Conservation (phyloP, 2,888 invertebrate species). For the Pterobdella sp. region DNA sequence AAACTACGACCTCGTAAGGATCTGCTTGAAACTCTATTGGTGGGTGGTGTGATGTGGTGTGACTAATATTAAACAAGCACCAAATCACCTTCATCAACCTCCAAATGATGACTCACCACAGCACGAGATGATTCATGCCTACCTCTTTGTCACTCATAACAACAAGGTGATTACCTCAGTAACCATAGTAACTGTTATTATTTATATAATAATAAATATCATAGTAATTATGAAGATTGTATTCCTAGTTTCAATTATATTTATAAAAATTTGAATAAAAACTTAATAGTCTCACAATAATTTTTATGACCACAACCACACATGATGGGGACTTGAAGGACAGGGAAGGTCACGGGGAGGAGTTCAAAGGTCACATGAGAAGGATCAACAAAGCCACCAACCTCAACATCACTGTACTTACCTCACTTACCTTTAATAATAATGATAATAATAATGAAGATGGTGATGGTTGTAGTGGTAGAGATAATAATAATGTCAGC, state of each 20-base stretch:
- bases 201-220: no score
- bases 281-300: no score
- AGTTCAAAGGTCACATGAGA: conserved; percentile 84
- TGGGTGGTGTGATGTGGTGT: conserved; percentile 46
- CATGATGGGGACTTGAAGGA: conserved; percentile 56
- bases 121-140: conserved; percentile 99
- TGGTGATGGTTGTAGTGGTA: no score
- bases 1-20: conserved; percentile 87
- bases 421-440: no score
- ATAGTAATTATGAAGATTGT: no score
- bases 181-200: neutral
- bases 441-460: no score
- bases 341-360: conserved; percentile 87
- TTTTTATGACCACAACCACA: neutral
- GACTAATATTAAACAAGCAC: neutral
- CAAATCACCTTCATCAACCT: neutral
- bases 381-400: conserved; percentile 80
- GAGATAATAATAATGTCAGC: no score
- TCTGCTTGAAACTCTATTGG: conserved; percentile 87
- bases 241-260: no score
- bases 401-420: conserved; percentile 70
- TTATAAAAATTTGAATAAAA: no score
- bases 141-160: conserved; percentile 70
- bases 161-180: conserved; percentile 32
- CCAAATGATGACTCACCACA: no score